These are phyloP conservation scores for Scelioninae gen. 1 DNA, from an alignment of 2,888 invertebrate species.

Conservation along the genomic window DNA sequence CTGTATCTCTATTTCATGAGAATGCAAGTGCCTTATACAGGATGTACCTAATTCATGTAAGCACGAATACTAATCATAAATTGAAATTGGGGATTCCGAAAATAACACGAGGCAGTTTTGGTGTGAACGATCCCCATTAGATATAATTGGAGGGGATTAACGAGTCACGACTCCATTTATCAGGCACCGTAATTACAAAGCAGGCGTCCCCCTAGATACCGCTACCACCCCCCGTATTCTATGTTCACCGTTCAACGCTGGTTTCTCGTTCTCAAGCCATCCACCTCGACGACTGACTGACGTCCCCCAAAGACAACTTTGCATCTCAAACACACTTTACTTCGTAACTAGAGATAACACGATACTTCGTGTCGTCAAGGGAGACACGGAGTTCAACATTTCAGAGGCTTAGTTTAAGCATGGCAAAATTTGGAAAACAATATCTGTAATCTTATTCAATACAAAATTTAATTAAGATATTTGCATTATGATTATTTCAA, in stretches of 20 bases:
- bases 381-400: conserved; percentile 65
- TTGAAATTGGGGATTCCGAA: conserved; percentile 74
- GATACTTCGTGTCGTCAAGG: conserved; percentile 79
- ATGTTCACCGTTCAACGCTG: conserved; percentile 69
- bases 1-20: conserved; percentile 25
- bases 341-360: conserved; percentile 83
- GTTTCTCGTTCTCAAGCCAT: conserved; percentile 72
- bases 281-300: conserved; percentile 80
- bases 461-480: too few species aligned
- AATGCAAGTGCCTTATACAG: conserved; percentile 47
- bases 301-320: conserved; percentile 82
- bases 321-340: conserved; percentile 80
- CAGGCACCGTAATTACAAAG: conserved; percentile 83
- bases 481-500: too few species aligned
- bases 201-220: conserved; percentile 74
- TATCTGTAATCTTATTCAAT: too few species aligned
- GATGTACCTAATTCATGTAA: conserved; percentile 61
- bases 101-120: conserved; percentile 76
- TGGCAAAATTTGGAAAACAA: conserved; percentile 30
- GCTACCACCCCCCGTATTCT: conserved; percentile 64
- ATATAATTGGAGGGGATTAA: conserved; percentile 84
- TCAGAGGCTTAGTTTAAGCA: conserved; percentile 40
- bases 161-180: conserved; percentile 84
- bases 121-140: conserved; percentile 80
- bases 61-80: conserved; percentile 70